A percentile compares a stretch with the other conserved stretches of the same genome.
Evolutionary conservation across 92 coral and sea anemone genomes (phyloP).

Genomic region (Plumapathes pennacea): DNA sequence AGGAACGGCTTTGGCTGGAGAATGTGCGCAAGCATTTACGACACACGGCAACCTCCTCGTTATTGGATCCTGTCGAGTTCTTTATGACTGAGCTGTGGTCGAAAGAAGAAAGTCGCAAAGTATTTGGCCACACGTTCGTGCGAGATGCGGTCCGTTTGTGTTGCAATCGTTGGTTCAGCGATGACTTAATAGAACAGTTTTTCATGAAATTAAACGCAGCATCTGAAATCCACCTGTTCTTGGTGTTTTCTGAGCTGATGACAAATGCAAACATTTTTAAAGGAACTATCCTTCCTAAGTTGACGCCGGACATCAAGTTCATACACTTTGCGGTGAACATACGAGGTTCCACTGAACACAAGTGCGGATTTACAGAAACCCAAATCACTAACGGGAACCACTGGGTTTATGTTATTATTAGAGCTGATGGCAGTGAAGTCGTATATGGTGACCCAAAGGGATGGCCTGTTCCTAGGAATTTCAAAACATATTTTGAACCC

Average conservation of each 20-base stretch:
- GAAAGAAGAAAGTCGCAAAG: not conserved
- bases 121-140: conserved; percentile 8
- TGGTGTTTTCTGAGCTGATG: conserved; percentile 22
- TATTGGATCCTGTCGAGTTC: conserved; percentile 4
- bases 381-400: conserved; percentile 29
- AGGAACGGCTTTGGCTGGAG: conserved; percentile 9
- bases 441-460: conserved; percentile 31
- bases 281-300: not conserved
- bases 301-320: conserved; percentile 17
- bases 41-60: not conserved
- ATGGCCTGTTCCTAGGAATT: conserved; percentile 8
- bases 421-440: conserved; percentile 4
- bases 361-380: conserved; percentile 1
- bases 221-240: conserved; percentile 10
- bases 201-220: conserved; percentile 6
- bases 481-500: conserved; percentile 22
- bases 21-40: not conserved
- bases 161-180: conserved; percentile 17
- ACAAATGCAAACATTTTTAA: not conserved
- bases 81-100: conserved; percentile 17
- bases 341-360: not conserved
- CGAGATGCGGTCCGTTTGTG: conserved; percentile 12
- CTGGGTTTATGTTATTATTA: conserved; percentile 25
- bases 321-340: conserved; percentile 30
- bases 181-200: conserved; percentile 21